Evolutionary conservation across 2,888 invertebrate species (phyloP), one percentile per base, ranked within the genome.

Genomic region (Dendrolimus pini): DNA sequence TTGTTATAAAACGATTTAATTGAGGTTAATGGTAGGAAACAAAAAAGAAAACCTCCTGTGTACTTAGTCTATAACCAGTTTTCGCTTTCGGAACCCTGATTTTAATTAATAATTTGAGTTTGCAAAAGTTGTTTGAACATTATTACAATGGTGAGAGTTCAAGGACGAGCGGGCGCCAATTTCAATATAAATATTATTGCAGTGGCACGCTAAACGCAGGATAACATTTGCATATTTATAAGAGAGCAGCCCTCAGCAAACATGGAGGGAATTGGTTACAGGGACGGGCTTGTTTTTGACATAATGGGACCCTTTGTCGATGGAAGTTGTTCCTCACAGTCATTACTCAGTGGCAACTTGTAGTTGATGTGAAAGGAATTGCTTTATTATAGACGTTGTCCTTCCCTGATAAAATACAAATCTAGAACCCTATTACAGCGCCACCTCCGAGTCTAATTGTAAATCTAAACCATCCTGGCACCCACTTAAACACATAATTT

Each of bases 141-240:
- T 81, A 77, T 79, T 79, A 83, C 82, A 82, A 78, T 79, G 75
- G 76, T 70, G 54, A 63, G 73, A 81, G 81, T 85, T 87, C 85
- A 87, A 89, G 86, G 86, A 68, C 83, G 78, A 68, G 58, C 67
- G 69, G 77, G 72, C 75, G 71, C 78, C 80, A 78, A 80, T 86
- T 87, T 83, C 82, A 82, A 82, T 85, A 88, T 85, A 84, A 86
- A 88, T 86, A 85, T 88, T 87, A 86, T 87, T 88, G 86, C 84
- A 85, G 76, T 74, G 77, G 71, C 75, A 77, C 77, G 82, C 81
- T 85, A 83, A 88, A 86, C 82, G 82, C 80, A 79, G 80, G 82
- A 83, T 85, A 85, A 81, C 77, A 85, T 89, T 89, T 88, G 85
- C 89, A 89, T 89, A 89, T 89, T 88, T 89, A 89, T 87, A 86